Evolutionary conservation across 2,888 invertebrate genomes (phyloP), one percentile per base, ranked within the genome.

Genomic region (Tubulanus polymorphus): DNA sequence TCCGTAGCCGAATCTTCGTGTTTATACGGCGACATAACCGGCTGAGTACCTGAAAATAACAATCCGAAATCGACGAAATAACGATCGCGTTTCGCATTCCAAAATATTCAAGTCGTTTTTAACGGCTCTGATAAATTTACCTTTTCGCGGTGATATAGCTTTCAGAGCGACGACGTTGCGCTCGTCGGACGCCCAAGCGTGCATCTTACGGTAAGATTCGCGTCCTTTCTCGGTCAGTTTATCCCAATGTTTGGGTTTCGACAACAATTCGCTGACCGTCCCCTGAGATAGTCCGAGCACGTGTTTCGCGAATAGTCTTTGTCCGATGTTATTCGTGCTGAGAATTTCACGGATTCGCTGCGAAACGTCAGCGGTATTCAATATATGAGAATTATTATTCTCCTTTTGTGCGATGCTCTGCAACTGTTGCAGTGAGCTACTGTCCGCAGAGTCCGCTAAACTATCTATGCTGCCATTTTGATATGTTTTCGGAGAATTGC

Each of bases 211-310:
- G 83, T 99, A 99, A 71, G 96, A 96, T 83, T 99, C 99, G 54
- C 97, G 85, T 32, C 99, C 99, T 81, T 99, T 99, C 83, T 99
- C 99, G 56, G 99, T 99, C 75, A 99, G 84, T 82, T 97, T 97
- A 83, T 96, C 95, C 99, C 99, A 99, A 15, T 95, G 95, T 79
- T 99, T 96, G 54, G 99, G 99, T 79, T 99, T 99, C 67, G 96
- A 96, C 62, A 99, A 85, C 72, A 99, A 83, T 82, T 99, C 99
- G 64, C 94, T 94, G 48, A 99, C 96, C 26, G 99, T 99, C 59
- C 99, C 99, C 81, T 99, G 97, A 23, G 81, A 61, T 89, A 94
- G 75, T 48, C 97, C 97, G 67, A 99, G 86, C 50, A 99, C 93
- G 81, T 96, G 96, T 80, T 97, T 97, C 69, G 99, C 99, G 82